Evolutionary conservation across 2,113 vertebrate species (phyloP).

Genomic region (Sander vitreus): DNA sequence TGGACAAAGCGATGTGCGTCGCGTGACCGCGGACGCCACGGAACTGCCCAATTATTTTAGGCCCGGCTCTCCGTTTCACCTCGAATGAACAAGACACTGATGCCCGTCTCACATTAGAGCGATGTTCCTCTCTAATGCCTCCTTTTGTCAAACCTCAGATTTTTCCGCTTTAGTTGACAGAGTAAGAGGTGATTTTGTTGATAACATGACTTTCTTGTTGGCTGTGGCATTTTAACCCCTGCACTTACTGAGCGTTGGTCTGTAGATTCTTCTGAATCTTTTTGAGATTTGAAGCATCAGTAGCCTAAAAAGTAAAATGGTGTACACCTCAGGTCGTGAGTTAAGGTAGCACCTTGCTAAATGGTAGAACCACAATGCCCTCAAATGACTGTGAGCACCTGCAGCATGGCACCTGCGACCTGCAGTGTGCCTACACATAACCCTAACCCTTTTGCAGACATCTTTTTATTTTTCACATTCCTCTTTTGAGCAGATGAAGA

Average conservation of each 20-base stretch:
- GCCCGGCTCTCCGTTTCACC: conserved; percentile 63
- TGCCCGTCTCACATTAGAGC: conserved; percentile 47
- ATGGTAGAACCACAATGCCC: not conserved
- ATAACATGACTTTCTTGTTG: conserved; percentile 15
- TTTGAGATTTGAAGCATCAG: not conserved
- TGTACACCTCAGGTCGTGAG: not conserved
- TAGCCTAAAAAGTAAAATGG: conserved; percentile 6
- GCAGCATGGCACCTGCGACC: conserved; percentile 37
- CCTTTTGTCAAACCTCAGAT: conserved; percentile 52
- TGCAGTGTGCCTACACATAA: conserved; percentile 5
- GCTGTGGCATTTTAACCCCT: not conserved
- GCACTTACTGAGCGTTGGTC: not conserved
- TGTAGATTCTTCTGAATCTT: not conserved
- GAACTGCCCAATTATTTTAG: conserved; percentile 72
- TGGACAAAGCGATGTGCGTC: conserved; percentile 66
- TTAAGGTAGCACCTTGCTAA: not conserved
- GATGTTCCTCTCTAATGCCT: conserved; percentile 52
- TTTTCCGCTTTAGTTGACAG: conserved; percentile 44
- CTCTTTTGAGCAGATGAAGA: conserved; percentile 48
- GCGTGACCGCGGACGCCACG: conserved; percentile 43
- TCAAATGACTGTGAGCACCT: not conserved
- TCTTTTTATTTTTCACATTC: conserved; percentile 47
- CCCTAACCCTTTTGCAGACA: conserved; percentile 5
- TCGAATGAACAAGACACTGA: conserved; percentile 74
- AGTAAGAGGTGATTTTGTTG: conserved; percentile 47